Base-by-base conservation (phyloP, 2,113 vertebrate genomes). In the Ceyx melanurus region DNA sequence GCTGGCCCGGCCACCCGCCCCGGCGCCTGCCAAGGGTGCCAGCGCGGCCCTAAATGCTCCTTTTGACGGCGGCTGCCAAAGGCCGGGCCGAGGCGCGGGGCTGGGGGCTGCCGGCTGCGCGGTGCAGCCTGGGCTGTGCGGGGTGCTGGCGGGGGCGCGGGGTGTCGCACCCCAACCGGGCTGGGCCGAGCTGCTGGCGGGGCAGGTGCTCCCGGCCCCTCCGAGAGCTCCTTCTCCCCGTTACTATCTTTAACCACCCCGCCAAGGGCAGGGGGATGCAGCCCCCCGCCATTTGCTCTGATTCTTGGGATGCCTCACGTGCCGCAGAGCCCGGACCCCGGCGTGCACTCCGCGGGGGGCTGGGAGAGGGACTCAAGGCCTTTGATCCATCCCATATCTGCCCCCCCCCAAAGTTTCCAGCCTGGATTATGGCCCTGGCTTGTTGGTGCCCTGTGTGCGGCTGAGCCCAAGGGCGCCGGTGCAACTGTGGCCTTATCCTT, bases 21-120 rank as follows among this genome's bases (percentile, higher is more conserved):
- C 60, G 80, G 61, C 77, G 86, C 88, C 95, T 87, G 88, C 92
- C 75, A 20, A 93, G 73, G 77, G 37, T 80, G 91, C 93, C 91
- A 92, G 77, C 74, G 1, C 31, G 64, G 82, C 76, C 53, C 86
- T 64, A 92, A 92, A 92, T 89, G 93, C 92, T 94, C 92, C 93
- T 90, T 93, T 89, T 88, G 90, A 86, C 42, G 20, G 11, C 0
- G 4, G 1, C 31, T 4, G 7, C 68, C 40, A 0, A 31, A 48
- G 43, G 40, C 13, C 15, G 2, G 70, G 13, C 1, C 0, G 2
- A 33, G 15, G 5, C 7, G 3, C 8, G 7, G 12, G 28, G 40
- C 54, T n/a, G 17, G 15, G 48, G 37, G 87, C n/a, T 48, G 64
- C 70, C 1, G 9, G 6, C 2, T 2, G 8, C 22, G 62, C 62